Evolutionary conservation across 2,113 vertebrate species (phyloP).

Genomic region (Brevimyrus niger): DNA sequence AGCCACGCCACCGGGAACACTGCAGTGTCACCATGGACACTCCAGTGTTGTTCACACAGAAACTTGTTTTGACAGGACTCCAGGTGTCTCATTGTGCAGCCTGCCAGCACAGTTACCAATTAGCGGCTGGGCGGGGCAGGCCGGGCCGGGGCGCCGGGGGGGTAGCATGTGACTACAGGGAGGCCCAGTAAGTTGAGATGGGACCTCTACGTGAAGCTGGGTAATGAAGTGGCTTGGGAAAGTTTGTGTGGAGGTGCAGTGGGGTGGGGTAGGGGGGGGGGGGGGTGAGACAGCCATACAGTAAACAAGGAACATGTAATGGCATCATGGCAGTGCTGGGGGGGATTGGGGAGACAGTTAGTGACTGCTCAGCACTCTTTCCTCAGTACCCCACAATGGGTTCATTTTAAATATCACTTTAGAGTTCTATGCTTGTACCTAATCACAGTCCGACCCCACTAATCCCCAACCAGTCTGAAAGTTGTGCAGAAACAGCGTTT

Average conservation of each 20-base stretch:
- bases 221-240: conserved; percentile 47
- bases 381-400: background rate
- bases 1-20: background rate
- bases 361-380: background rate
- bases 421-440: background rate
- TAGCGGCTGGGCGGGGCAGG: conserved; percentile 59
- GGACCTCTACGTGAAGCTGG: conserved; percentile 46
- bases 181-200: conserved; percentile 51
- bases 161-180: conserved; percentile 34
- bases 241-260: conserved; percentile 27
- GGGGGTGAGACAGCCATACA: background rate
- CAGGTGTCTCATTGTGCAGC: conserved; percentile 74
- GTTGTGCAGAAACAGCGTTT: background rate
- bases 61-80: conserved; percentile 78
- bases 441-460: background rate
- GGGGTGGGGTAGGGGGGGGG: background rate
- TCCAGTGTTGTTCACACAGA: conserved; percentile 59
- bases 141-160: conserved; percentile 26
- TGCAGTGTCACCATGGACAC: conserved; percentile 27
- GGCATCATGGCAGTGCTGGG: background rate
- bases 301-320: background rate
- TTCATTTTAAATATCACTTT: background rate
- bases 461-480: background rate
- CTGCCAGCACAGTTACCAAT: conserved; percentile 72
- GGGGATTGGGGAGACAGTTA: background rate